Conservation (phyloP, 2,797 vertebrate genomes). For the Chloroceryle amazona region DNA sequence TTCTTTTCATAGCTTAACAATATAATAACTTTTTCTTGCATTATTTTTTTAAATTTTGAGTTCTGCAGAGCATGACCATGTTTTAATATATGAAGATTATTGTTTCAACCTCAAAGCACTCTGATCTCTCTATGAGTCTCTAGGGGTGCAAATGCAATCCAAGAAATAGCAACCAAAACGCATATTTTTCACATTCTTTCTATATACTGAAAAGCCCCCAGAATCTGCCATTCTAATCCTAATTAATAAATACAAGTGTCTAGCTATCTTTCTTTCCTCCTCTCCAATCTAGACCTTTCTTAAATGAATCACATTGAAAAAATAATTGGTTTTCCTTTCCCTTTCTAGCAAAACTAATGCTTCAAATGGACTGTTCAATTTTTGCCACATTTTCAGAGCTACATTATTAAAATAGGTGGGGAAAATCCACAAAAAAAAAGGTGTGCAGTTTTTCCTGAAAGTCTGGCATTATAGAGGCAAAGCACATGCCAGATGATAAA, state of each 20-base stretch:
- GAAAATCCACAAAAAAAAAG: neutral
- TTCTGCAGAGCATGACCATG: neutral
- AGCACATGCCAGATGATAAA: neutral
- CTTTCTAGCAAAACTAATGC: neutral
- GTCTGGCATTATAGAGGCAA: neutral
- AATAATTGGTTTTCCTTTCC: neutral
- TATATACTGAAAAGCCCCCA: neutral
- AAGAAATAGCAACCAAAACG: neutral
- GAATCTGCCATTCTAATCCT: neutral
- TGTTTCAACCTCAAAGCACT: neutral
- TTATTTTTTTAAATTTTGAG: neutral
- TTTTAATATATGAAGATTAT: neutral
- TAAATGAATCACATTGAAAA: neutral
- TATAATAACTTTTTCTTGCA: neutral
- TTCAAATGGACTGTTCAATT: neutral
- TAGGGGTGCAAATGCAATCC: neutral
- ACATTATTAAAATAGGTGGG: neutral
- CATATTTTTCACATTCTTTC: neutral
- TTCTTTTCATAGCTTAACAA: neutral
- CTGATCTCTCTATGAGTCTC: neutral
- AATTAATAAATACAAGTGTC: neutral
- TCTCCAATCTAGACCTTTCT: neutral
- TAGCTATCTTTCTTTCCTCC: neutral
- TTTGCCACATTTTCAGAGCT: neutral
- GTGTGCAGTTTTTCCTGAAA: neutral